Conservation (phyloP, 2,888 invertebrate genomes). For the Caenorhabditis auriculariae region DNA sequence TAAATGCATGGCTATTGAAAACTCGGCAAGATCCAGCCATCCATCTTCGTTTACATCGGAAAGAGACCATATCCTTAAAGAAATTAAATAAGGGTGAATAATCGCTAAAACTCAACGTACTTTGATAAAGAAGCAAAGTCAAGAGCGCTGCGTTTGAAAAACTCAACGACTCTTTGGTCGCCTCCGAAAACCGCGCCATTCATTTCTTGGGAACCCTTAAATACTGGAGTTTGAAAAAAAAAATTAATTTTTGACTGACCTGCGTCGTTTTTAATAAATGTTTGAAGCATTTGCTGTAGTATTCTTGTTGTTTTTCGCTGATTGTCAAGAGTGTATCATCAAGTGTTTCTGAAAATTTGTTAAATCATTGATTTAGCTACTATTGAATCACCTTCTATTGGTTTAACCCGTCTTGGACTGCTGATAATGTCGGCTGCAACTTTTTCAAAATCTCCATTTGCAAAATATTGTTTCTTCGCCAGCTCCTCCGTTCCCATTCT, state of each 20-base stretch:
- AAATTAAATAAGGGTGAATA: constrained; percentile 4
- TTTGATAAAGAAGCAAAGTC: constrained; percentile 48
- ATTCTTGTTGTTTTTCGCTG: constrained; percentile 55
- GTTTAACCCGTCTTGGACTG: constrained; percentile 25
- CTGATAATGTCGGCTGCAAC: constrained; percentile 45
- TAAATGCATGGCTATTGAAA: constrained; percentile 62
- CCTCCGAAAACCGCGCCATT: constrained; percentile 55
- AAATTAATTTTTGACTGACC: constrained; percentile 7
- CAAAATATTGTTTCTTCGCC: constrained; percentile 38
- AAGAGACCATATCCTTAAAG: constrained; percentile 53
- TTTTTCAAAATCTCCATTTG: constrained; percentile 47
- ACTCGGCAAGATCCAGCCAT: constrained; percentile 60
- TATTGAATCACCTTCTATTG: constrained; percentile 14
- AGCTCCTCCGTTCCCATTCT: background rate
- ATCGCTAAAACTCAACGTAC: constrained; percentile 45
- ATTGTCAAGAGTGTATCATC: constrained; percentile 47
- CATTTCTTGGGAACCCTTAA: constrained; percentile 29
- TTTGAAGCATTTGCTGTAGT: constrained; percentile 58
- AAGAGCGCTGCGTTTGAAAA: constrained; percentile 54
- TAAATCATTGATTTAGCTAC: constrained; percentile 7
- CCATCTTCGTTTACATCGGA: constrained; percentile 63
- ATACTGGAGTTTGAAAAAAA: background rate
- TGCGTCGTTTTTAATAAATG: constrained; percentile 48
- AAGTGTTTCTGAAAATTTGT: constrained; percentile 7
- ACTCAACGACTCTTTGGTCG: constrained; percentile 53